Conservation (phyloP, 35 echinoderm and acorn worm genomes). For the Ophioderma brevispina region DNA sequence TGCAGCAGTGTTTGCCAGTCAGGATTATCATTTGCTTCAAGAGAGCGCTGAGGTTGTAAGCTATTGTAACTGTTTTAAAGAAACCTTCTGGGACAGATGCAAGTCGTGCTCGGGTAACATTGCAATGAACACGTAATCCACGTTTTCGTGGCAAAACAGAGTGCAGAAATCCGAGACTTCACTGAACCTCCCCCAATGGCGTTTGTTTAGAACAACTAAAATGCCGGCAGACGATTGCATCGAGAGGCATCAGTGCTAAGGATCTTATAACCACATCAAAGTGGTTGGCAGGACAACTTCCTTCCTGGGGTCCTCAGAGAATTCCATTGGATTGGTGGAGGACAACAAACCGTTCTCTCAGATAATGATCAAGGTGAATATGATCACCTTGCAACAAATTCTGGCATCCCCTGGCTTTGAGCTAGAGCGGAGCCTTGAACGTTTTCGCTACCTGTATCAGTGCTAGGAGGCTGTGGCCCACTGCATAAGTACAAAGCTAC, state of each 20-base stretch:
- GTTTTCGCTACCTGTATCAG: too few relatives aligned
- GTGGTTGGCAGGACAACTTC: too few relatives aligned
- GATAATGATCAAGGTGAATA: too few relatives aligned
- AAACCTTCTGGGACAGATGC: constrained; percentile 65
- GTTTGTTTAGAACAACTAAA: background rate
- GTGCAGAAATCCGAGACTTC: constrained; percentile 35
- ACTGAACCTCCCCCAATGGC: background rate
- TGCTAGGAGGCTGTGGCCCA: too few relatives aligned
- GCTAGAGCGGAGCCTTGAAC: too few relatives aligned
- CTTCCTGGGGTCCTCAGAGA: too few relatives aligned
- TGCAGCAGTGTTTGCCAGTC: constrained; percentile 72
- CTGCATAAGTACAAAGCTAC: too few relatives aligned
- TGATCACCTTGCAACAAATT: too few relatives aligned
- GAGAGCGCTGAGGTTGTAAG: background rate
- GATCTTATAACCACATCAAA: constrained; percentile 4
- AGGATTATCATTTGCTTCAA: constrained; percentile 9
- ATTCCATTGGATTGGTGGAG: too few relatives aligned
- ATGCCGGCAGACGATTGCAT: constrained; percentile 20
- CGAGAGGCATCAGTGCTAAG: constrained; percentile 45
- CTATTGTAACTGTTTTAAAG: background rate
- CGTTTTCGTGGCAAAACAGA: constrained; percentile 65
- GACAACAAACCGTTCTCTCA: too few relatives aligned
- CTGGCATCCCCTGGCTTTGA: too few relatives aligned
- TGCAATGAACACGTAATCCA: constrained; percentile 62
- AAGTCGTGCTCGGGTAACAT: constrained; percentile 73